phyloP scores from a whole-genome alignment of 2,797 vertebrate genomes.

The Meda fulgida region DNA sequence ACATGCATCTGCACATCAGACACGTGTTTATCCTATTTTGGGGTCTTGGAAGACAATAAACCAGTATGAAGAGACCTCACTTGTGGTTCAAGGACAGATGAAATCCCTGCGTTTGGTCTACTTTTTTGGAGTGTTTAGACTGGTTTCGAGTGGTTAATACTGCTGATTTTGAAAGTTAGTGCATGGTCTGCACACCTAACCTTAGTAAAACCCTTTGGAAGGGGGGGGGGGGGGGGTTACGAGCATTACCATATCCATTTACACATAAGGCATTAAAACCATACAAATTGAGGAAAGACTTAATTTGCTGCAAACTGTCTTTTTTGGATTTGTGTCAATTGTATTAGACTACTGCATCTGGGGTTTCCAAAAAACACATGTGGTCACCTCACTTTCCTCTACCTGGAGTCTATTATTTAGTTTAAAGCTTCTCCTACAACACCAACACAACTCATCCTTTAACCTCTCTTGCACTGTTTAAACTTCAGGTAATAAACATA shows the following conservation, averaged over 20 bases:
- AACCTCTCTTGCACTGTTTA: background rate
- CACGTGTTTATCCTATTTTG: slow-evolving; percentile 36
- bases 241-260: background rate
- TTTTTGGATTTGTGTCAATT: background rate
- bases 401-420: background rate
- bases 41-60: slow-evolving; percentile 17
- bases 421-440: background rate
- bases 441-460: background rate
- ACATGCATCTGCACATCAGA: slow-evolving; percentile 21
- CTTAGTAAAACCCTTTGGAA: background rate
- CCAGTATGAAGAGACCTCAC: slow-evolving; percentile 28
- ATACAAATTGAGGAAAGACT: background rate
- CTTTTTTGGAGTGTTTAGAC: slow-evolving; percentile 73
- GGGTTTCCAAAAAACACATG: background rate
- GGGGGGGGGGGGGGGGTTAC: slow-evolving; percentile 6
- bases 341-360: background rate
- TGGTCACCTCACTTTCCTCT: background rate
- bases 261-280: background rate
- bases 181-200: slow-evolving; percentile 4
- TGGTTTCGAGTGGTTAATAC: slow-evolving; percentile 68
- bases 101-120: slow-evolving; percentile 70
- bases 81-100: slow-evolving; percentile 66
- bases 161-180: slow-evolving; percentile 22
- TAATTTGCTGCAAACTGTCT: background rate
- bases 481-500: background rate